Evolutionary conservation across 1,140 invertebrate genomes (phyloP).

Genomic region (Cotesia vestalis): DNA sequence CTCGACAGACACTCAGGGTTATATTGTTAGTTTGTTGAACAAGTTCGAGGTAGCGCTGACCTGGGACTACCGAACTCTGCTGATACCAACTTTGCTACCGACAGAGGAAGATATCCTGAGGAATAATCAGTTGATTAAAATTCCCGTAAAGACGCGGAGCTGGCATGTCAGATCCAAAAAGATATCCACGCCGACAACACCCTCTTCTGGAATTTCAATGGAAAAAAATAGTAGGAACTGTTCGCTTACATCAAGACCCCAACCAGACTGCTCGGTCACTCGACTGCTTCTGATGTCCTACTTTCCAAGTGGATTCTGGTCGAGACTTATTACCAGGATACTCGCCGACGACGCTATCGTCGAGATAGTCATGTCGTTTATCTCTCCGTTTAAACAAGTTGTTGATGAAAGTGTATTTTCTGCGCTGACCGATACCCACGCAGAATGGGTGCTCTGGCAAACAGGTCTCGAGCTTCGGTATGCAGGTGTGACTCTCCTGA

Average conservation of each 20-base stretch:
- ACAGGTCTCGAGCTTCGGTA: constrained; percentile 90
- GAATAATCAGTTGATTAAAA: constrained; percentile 66
- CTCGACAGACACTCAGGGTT: constrained; percentile 75
- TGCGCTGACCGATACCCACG: constrained; percentile 73
- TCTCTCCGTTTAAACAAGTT: constrained; percentile 61
- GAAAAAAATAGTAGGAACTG: constrained; percentile 48
- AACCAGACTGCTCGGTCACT: constrained; percentile 70
- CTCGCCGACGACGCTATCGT: constrained; percentile 89
- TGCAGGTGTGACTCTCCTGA: constrained; percentile 81
- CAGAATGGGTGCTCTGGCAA: constrained; percentile 96
- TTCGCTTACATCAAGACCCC: constrained; percentile 62
- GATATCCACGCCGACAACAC: constrained; percentile 67
- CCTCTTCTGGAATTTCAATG: constrained; percentile 44
- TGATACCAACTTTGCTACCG: constrained; percentile 93
- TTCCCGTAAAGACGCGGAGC: constrained; percentile 77
- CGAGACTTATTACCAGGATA: constrained; percentile 89
- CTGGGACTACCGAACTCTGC: constrained; percentile 91
- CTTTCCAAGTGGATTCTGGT: constrained; percentile 98
- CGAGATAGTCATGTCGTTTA: constrained; percentile 75
- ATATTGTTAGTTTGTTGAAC: constrained; percentile 89
- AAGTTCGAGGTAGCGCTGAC: constrained; percentile 98
- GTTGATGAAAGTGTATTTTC: constrained; percentile 73
- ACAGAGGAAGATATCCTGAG: constrained; percentile 75
- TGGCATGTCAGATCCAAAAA: constrained; percentile 74
- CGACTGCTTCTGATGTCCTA: constrained; percentile 91